These are phyloP conservation scores for Bactericera cockerelli DNA, from an alignment of 1,140 invertebrate species.

Conservation along the genomic window DNA sequence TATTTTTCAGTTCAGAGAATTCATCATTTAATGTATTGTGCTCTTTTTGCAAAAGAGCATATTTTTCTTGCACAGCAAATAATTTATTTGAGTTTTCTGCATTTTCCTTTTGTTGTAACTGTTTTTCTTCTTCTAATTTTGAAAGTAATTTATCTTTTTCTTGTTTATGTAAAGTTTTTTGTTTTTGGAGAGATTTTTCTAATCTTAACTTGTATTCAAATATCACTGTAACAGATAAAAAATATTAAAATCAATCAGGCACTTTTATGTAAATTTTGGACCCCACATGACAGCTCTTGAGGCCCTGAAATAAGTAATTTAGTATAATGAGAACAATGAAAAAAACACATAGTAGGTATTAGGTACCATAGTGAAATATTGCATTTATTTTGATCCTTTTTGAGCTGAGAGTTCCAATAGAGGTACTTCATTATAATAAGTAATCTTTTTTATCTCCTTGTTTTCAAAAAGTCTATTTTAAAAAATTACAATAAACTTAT, in stretches of 20 bases:
- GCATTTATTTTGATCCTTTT: too few species aligned
- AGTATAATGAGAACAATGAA: too few species aligned
- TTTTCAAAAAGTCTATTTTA: too few species aligned
- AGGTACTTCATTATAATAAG: too few species aligned
- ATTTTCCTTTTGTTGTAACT: slow-evolving; percentile 32
- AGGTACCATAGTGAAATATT: not conserved
- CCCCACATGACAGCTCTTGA: too few species aligned
- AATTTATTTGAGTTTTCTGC: slow-evolving; percentile 32
- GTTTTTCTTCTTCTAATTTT: slow-evolving; percentile 31
- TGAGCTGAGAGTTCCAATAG: too few species aligned
- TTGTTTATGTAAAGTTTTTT: slow-evolving; percentile 33
- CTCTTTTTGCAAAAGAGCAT: slow-evolving; percentile 29
- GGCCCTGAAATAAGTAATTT: too few species aligned
- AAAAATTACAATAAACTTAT: too few species aligned
- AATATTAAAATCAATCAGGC: not conserved
- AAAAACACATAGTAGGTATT: too few species aligned
- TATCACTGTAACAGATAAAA: slow-evolving; percentile 29
- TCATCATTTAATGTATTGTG: slow-evolving; percentile 9
- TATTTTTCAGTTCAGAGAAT: slow-evolving; percentile 31
- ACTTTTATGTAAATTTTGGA: too few species aligned
- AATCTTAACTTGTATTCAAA: slow-evolving; percentile 35
- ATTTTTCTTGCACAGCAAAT: slow-evolving; percentile 32
- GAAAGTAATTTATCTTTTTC: slow-evolving; percentile 33
- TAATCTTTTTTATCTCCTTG: too few species aligned
- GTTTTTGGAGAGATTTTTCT: slow-evolving; percentile 34